Percentiles rank a stretch among this genome's conserved stretches.
Evolutionary conservation across 2,113 vertebrate genomes (phyloP).

Genomic region (Atractosteus spatula): DNA sequence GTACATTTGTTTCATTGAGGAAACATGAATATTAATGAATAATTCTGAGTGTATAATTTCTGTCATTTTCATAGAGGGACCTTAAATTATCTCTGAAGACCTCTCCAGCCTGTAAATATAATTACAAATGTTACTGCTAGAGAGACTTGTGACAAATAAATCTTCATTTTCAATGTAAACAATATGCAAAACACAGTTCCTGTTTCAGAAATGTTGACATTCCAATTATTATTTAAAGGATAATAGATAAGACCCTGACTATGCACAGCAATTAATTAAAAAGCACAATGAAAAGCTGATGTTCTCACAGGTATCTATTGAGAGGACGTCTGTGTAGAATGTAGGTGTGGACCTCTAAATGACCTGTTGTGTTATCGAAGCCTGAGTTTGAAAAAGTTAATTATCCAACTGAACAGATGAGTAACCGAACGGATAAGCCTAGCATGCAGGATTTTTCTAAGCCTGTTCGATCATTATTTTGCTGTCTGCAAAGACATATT

Average conservation of each 20-base stretch:
- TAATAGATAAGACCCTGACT: background rate
- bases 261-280: background rate
- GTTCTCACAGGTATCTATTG: background rate
- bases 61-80: too few species aligned
- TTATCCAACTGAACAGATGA: slow-evolving; percentile 74
- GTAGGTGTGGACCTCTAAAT: background rate
- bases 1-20: too few species aligned
- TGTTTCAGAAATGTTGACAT: background rate
- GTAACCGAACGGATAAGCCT: slow-evolving; percentile 74
- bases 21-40: too few species aligned
- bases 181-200: background rate
- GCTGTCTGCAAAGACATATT: slow-evolving; percentile 49
- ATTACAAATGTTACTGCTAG: too few species aligned
- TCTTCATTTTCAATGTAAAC: background rate
- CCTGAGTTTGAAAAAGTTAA: slow-evolving; percentile 30
- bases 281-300: background rate
- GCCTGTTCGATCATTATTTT: slow-evolving; percentile 68
- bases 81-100: background rate
- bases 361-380: background rate
- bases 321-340: background rate
- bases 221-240: background rate
- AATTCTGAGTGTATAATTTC: too few species aligned
- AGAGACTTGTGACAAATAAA: too few species aligned
- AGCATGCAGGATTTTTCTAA: slow-evolving; percentile 75
- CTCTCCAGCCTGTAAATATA: too few species aligned